A percentile compares a stretch with the other conserved stretches of the same genome.
Evolutionary conservation across 2,797 vertebrate genomes (phyloP).

Genomic region (Acanthurus leucopareius): DNA sequence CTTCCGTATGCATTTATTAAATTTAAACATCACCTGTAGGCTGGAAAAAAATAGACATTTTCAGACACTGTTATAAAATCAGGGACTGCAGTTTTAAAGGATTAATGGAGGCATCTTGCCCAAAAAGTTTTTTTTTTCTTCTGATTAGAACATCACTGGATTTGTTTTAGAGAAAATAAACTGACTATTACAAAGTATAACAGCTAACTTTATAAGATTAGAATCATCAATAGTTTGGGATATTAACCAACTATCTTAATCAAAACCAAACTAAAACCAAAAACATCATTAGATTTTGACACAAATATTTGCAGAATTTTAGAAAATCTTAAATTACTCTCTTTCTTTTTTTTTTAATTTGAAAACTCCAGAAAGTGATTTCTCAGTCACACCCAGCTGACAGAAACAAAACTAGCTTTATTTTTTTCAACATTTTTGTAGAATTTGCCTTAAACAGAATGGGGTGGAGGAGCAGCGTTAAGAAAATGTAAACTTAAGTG

Average conservation of each 20-base stretch:
- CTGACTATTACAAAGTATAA: neutral
- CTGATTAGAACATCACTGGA: neutral
- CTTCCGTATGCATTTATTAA: neutral
- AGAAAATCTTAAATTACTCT: neutral
- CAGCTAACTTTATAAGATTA: neutral
- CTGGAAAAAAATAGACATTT: neutral
- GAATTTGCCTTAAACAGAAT: neutral
- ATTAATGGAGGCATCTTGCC: neutral
- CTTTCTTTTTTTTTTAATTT: neutral
- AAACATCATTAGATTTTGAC: neutral
- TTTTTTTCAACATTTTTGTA: neutral
- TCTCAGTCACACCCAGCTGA: neutral
- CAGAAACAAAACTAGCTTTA: neutral
- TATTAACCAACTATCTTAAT: neutral
- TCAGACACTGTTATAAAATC: neutral
- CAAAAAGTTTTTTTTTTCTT: neutral
- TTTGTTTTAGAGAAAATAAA: neutral
- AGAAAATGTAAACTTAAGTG: neutral
- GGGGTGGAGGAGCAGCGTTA: neutral
- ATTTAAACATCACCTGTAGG: neutral
- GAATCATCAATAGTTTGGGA: neutral
- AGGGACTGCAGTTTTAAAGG: neutral
- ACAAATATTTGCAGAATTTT: neutral
- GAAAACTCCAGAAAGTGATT: neutral
- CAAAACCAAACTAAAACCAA: neutral